Base-by-base conservation (phyloP, 2,888 invertebrate genomes). In the Scaptodrosophila latifasciaeformis region DNA sequence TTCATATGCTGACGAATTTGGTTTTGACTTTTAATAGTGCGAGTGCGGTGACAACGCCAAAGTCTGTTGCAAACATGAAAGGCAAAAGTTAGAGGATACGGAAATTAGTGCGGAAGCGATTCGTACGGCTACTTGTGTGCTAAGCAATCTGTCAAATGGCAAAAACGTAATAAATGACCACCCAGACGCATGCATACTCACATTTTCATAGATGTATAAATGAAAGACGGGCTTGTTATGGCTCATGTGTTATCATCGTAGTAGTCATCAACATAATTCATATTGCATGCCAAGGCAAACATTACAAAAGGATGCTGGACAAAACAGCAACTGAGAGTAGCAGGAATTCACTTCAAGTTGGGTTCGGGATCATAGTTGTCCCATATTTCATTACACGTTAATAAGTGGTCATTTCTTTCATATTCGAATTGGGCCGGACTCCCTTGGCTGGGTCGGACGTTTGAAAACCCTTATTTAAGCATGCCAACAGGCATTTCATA, bases 401-500 rank as follows among this genome's bases (percentile, higher is more conserved):
- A 72, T 72, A 72, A 72, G 72, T 72, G 72, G 67, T 67, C 67
- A 72, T 72, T 72, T 72, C 62, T 69, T 67, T 15, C n/a, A 15
- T 4, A 13, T 1, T 15, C 15, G 13, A 27, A 15, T 34, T 2
- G 1, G 34, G 1, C 15, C 34, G 12, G 10, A 5, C 2, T 5
- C 12, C 10, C 10, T 12, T n/a, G n/a, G n/a, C n/a, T n/a, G n/a
- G 24, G 24, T 3, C 4, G 24, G 24, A 24, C 4, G 24, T 3
- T 5, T 3, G 24, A 7, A 3, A 7, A 24, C 24, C 44, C n/a
- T n/a, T n/a, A n/a, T n/a, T n/a, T n/a, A n/a, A 54, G 61, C 64
- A 82, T 82, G 78, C 82, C 82, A 80, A 71, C 82, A 82, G 82
- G 82, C 82, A 77, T 81, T 82, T 81, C 82, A 82, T 81, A 82